These are phyloP conservation scores for Lutjanus argentimaculatus DNA, from an alignment of 2,797 vertebrate species.

Conservation along the genomic window DNA sequence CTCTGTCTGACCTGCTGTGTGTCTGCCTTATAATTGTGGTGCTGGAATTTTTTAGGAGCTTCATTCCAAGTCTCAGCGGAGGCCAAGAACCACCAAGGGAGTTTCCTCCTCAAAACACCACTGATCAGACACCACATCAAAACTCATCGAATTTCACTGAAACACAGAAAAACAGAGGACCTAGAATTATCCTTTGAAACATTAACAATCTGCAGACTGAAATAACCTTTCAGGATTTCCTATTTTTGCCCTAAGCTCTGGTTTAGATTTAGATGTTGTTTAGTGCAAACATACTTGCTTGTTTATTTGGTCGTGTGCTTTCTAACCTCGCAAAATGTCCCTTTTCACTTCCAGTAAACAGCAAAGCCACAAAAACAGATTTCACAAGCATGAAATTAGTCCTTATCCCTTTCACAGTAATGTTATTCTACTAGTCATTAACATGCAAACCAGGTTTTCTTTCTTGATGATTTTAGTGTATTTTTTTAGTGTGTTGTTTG, in stretches of 20 bases:
- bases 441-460: constrained; percentile 7
- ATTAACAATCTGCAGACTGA: constrained; percentile 73
- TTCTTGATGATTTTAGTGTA: not conserved
- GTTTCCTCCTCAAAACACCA: constrained; percentile 75
- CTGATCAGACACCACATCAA: constrained; percentile 86
- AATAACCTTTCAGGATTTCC: constrained; percentile 76
- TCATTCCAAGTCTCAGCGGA: constrained; percentile 75
- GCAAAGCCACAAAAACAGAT: constrained; percentile 43
- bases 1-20: constrained; percentile 76
- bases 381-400: constrained; percentile 15
- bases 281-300: constrained; percentile 54
- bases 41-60: constrained; percentile 62
- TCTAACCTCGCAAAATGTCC: constrained; percentile 58
- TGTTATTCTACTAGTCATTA: not conserved
- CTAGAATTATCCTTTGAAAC: constrained; percentile 79
- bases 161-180: constrained; percentile 69
- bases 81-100: constrained; percentile 84
- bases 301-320: constrained; percentile 60
- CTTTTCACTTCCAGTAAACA: constrained; percentile 51
- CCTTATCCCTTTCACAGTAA: constrained; percentile 14
- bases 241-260: constrained; percentile 68
- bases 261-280: constrained; percentile 69
- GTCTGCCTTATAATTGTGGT: constrained; percentile 78
- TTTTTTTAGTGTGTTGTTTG: not conserved
- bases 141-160: constrained; percentile 75